Percentiles rank a stretch among this genome's conserved stretches.
Conservation (phyloP, 2,888 invertebrate genomes). For the Drosophila crucigera region DNA sequence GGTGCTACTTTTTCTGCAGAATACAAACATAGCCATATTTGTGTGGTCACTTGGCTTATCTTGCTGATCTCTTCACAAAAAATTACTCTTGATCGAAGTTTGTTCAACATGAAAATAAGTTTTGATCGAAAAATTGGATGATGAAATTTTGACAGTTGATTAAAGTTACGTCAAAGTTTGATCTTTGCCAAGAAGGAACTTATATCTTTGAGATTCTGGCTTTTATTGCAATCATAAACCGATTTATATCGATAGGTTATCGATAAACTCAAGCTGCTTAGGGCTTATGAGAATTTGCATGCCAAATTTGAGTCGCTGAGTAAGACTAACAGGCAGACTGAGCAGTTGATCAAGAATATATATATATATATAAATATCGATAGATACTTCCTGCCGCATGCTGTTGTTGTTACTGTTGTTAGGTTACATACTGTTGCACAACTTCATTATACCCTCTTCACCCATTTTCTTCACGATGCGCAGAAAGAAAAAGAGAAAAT, state of each 20-base stretch:
- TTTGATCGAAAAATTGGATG: neutral
- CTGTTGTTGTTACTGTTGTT: too few relatives aligned
- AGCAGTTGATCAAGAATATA: neutral
- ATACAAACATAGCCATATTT: neutral
- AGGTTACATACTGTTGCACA: neutral
- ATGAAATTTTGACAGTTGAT: neutral
- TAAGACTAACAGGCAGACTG: neutral
- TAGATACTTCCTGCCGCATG: neutral
- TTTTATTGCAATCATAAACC: neutral
- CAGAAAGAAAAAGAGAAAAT: slow-evolving; percentile 65
- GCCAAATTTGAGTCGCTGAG: neutral
- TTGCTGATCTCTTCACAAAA: neutral
- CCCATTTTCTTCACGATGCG: neutral
- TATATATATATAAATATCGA: neutral
- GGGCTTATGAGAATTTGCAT: too few relatives aligned
- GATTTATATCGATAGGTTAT: neutral
- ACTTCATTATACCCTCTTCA: neutral
- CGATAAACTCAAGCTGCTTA: neutral
- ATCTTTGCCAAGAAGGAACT: neutral
- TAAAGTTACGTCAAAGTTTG: neutral
- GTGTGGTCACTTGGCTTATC: neutral
- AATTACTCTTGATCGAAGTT: neutral
- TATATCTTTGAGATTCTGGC: fast-evolving
- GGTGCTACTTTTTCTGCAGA: neutral
- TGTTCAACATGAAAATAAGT: neutral